phyloP scores from a whole-genome alignment of 2,113 vertebrate genomes.

The Casuarius casuarius region DNA sequence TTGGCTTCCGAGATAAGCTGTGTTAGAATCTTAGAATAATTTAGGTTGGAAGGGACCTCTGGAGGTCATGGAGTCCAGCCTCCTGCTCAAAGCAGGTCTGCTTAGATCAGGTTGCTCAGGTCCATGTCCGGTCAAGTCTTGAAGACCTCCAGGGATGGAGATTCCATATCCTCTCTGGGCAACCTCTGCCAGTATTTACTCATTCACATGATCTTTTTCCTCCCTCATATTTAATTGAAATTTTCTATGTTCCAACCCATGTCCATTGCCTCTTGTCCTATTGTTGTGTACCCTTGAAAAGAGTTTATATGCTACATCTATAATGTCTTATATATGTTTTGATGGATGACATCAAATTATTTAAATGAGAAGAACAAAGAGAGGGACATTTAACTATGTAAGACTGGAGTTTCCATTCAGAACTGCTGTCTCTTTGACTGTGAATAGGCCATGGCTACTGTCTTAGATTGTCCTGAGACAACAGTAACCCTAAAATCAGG shows the following conservation, averaged over 20 bases:
- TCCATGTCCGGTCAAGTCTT: background rate
- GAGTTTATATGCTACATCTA: no score
- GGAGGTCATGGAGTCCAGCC: background rate
- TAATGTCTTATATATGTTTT: background rate
- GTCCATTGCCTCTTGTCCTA: background rate
- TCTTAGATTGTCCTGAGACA: background rate
- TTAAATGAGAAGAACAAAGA: background rate
- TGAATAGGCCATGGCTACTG: background rate
- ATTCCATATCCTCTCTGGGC: background rate
- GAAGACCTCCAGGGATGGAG: background rate
- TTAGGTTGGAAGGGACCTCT: background rate
- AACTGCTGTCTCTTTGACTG: background rate
- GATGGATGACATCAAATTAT: background rate
- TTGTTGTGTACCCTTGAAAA: background rate
- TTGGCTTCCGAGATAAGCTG: background rate
- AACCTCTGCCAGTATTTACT: background rate
- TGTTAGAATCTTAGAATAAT: background rate
- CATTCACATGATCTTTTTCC: background rate
- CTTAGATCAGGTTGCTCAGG: background rate
- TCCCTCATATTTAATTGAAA: background rate
- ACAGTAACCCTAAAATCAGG: background rate
- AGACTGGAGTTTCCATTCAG: background rate
- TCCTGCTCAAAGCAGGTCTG: background rate
- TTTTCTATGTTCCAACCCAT: background rate
- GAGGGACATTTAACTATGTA: background rate